A percentile compares a stretch with the other conserved stretches of the same genome.
phyloP scores from a whole-genome alignment of 2,113 vertebrate species.

The Connochaetes taurinus region DNA sequence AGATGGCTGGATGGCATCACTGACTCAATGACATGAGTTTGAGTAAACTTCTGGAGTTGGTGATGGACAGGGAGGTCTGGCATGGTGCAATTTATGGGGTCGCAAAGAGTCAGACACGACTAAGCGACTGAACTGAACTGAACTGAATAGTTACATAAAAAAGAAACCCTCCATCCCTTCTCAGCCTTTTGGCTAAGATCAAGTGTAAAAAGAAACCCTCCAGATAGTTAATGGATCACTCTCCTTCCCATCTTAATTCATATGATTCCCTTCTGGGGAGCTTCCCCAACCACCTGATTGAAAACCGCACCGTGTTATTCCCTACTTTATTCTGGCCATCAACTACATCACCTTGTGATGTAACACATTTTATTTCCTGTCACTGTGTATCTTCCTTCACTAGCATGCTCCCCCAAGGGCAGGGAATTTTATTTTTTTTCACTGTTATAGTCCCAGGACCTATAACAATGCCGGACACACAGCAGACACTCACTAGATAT shows the following conservation, averaged over 20 bases:
- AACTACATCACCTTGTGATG: neutral
- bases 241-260: neutral
- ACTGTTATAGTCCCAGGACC: neutral
- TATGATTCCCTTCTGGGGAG: neutral
- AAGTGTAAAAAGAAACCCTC: neutral
- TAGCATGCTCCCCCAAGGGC: neutral
- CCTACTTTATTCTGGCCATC: neutral
- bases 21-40: too few species aligned
- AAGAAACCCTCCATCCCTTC: neutral
- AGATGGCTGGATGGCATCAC: too few species aligned
- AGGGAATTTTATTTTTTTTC: neutral
- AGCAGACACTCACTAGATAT: neutral
- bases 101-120: too few species aligned
- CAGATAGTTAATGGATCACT: neutral
- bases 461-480: neutral
- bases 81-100: too few species aligned
- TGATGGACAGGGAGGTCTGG: too few species aligned
- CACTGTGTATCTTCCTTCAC: too few species aligned
- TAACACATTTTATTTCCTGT: neutral
- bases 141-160: neutral
- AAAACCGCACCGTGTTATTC: neutral
- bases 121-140: too few species aligned
- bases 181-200: neutral
- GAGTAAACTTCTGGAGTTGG: too few species aligned
- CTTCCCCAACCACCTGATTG: neutral